Base-by-base conservation (phyloP, 2,888 invertebrate species). In the Epistrophe eligans region DNA sequence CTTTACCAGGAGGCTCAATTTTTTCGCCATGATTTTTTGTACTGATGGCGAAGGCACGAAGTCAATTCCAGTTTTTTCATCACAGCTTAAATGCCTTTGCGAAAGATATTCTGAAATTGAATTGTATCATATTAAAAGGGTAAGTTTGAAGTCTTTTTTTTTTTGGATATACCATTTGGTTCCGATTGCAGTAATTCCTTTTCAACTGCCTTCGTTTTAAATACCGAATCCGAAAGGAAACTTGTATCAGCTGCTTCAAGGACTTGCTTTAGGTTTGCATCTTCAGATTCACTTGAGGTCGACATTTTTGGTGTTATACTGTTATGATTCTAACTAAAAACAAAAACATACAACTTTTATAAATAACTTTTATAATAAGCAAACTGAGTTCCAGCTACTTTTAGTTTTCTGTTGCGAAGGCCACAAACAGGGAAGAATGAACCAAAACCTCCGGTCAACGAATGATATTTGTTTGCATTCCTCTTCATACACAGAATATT, bases 171-270 rank as follows among this genome's bases (percentile, higher is more conserved):
- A 85, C 50, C 38, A 24, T 62, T n/a, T 1, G 40, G 19, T 64
- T 57, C n/a, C 4, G 6, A 11, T 48, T 6, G 43, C 24, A 7
- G n/a, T 19, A 17, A 35, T 17, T 45, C 17, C 13, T 7, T 19
- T 7, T 17, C 17, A 17, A 32, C 32, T 50, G n/a, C 6, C 2
- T 70, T 48, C 0, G n/a, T 5, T 11, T 45, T 64, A 43, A 89
- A 92, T 90, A 92, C 89, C 0, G 87, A 88, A 79, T 92, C 90
- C 4, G 87, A 90, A 2, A 92, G 88, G 4, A 91, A 79, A 4
- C 88, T 90, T 17, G 89, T 89, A 55, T 92, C 91, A 4, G 90
- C 88, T 0, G 92, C 92, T 81, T 91, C 90, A 11, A 91, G 43
- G 28, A 91, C 89, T 58, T 90, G 83, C 0, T 89, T 89, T 58